These are phyloP conservation scores for Pomacea canaliculata DNA, from an alignment of 2,888 invertebrate genomes.

Conservation along the genomic window DNA sequence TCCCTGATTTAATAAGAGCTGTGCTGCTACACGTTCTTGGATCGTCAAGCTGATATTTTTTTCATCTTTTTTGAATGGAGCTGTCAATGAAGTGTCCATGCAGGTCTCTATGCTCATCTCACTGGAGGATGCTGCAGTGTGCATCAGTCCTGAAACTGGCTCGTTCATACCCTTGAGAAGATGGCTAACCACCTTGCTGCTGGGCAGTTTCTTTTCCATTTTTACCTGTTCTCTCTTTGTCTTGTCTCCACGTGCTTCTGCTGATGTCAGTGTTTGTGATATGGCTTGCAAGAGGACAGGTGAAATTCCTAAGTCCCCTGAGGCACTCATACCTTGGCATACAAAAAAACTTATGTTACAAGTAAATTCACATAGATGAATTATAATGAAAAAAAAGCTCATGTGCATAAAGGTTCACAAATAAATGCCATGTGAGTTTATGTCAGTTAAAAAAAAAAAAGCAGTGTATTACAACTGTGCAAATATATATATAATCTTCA, in stretches of 20 bases:
- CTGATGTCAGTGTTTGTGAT: constrained; percentile 57
- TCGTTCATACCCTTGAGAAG: constrained; percentile 51
- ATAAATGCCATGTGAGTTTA: too few species aligned
- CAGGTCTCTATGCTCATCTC: neutral
- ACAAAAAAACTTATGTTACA: neutral
- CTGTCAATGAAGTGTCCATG: neutral
- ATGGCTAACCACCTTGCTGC: constrained; percentile 40
- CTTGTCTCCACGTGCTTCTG: constrained; percentile 21
- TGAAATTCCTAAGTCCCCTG: constrained; percentile 64
- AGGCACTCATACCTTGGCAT: constrained; percentile 52
- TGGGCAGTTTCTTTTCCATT: constrained; percentile 20
- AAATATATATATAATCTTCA: too few species aligned
- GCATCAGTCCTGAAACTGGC: constrained; percentile 39
- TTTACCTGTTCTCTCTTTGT: neutral
- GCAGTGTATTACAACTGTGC: too few species aligned
- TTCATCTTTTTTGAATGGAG: neutral
- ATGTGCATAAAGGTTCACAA: too few species aligned
- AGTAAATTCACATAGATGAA: too few species aligned
- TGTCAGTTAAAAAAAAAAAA: too few species aligned
- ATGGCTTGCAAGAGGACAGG: constrained; percentile 67
- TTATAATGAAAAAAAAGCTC: too few species aligned
- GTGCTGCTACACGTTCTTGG: constrained; percentile 13
- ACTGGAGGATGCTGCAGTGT: constrained; percentile 1
- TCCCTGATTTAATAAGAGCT: constrained; percentile 10
- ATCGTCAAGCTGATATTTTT: neutral